Evolutionary conservation across 2,888 invertebrate genomes (phyloP), one percentile per base, ranked within the genome.

Genomic region (Fissipunctia ypsillon): DNA sequence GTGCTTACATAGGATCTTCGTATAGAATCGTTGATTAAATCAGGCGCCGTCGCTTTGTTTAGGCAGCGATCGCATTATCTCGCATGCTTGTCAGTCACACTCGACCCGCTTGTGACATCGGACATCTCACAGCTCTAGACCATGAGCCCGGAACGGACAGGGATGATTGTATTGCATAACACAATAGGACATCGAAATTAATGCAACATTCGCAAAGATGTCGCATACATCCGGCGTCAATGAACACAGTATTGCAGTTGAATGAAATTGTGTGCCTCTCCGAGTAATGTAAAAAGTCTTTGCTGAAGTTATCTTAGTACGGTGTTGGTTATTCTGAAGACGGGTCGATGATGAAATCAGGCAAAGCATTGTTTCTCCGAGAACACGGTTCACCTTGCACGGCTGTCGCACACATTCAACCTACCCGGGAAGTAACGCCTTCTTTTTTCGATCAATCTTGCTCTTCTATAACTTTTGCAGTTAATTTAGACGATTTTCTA

Each of bases 21-120:
- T 87, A 89, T 91, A 87, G 91, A 91, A 91, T 92, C 82, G 90
- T 91, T 92, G 91, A 92, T 93, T 91, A 91, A 91, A 91, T 90
- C 90, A 84, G 90, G 89, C 90, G 90, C 89, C 89, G 88, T 86
- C 80, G 91, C 91, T 89, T 92, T 92, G 91, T 91, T 92, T 90
- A 87, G 88, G 79, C 84, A 86, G 85, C 81, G 87, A 89, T 86
- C 84, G 89, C 80, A 92, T 92, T 92, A 92, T 93, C 91, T 90
- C 85, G 85, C 87, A 81, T 88, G 89, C 88, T 90, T 92, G 92
- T 91, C 91, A 88, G 88, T 91, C 90, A 90, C 92, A 91, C 90
- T 92, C 90, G 90, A 91, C 89, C 90, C 89, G 88, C 84, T 89
- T 86, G 88, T 90, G 89, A 90, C 88, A 88, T 88, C 87, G 88